These are phyloP conservation scores for Caracal caracal DNA, from an alignment of 2,113 vertebrate genomes.

Conservation along the genomic window DNA sequence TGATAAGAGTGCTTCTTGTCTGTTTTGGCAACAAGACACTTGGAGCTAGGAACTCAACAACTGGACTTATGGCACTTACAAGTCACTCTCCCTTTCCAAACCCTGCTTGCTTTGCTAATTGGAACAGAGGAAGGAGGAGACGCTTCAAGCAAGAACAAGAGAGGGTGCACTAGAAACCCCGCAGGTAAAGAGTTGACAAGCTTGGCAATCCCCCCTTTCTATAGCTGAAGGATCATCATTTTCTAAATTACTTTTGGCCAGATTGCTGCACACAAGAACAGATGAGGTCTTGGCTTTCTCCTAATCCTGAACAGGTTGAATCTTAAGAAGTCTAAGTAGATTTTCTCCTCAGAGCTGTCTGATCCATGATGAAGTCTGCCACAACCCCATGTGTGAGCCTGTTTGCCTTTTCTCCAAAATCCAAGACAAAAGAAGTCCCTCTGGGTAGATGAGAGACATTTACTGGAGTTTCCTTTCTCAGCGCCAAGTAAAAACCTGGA, in stretches of 20 bases:
- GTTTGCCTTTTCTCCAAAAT: constrained; percentile 18
- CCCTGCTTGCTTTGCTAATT: neutral
- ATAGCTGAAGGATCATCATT: neutral
- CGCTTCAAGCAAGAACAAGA: neutral
- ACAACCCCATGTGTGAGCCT: neutral
- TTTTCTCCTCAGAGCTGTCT: constrained; percentile 44
- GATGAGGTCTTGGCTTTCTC: constrained; percentile 36
- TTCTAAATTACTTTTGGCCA: constrained; percentile 37
- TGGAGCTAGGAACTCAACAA: constrained; percentile 56
- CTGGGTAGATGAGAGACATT: neutral
- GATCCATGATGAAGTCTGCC: neutral
- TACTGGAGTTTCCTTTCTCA: neutral
- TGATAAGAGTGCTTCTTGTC: constrained; percentile 42
- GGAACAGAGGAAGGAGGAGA: neutral
- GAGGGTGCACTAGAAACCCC: neutral
- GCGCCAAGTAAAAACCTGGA: constrained; percentile 1
- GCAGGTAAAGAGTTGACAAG: neutral
- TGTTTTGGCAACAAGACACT: constrained; percentile 50
- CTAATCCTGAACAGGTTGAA: neutral
- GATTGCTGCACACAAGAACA: neutral
- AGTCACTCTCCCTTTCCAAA: constrained; percentile 28
- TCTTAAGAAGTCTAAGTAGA: constrained; percentile 39
- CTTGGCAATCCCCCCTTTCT: neutral
- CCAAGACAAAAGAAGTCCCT: neutral
- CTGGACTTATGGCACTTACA: neutral